Conservation (phyloP, 2,797 vertebrate species). For the Enteromius thamalakanensis region DNA sequence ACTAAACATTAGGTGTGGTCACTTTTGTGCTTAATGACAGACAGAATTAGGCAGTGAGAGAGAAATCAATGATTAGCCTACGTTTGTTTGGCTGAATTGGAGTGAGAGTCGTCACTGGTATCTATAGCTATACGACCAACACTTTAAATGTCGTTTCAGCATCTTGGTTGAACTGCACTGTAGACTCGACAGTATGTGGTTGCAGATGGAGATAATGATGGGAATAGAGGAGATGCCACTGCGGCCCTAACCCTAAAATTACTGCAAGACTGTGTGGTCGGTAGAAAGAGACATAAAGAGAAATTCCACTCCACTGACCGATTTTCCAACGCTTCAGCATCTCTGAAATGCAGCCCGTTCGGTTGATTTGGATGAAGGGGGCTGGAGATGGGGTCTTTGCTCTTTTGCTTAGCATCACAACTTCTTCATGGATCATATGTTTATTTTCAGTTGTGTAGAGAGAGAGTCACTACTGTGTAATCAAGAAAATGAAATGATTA, state of each 20-base stretch:
- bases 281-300: constrained; percentile 52
- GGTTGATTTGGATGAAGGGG: constrained; percentile 33
- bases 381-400: constrained; percentile 12
- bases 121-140: constrained; percentile 14
- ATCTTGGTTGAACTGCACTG: constrained; percentile 68
- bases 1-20: constrained; percentile 20
- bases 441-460: constrained; percentile 12
- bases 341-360: constrained; percentile 32
- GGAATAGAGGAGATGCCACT: constrained; percentile 62
- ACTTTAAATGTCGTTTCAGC: constrained; percentile 33
- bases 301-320: constrained; percentile 51
- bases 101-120: constrained; percentile 8
- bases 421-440: neutral
- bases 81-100: neutral
- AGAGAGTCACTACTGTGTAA: constrained; percentile 6
- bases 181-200: constrained; percentile 70
- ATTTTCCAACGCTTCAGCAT: constrained; percentile 55
- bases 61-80: neutral
- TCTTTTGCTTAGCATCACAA: constrained; percentile 1
- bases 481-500: neutral
- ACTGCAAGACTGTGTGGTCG: constrained; percentile 56
- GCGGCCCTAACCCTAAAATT: constrained; percentile 54
- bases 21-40: neutral
- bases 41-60: neutral
- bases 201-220: constrained; percentile 62